A percentile compares a stretch with the other conserved stretches of the same genome.
Evolutionary conservation across 2,797 vertebrate genomes (phyloP).

Genomic region (Helarctos malayanus): DNA sequence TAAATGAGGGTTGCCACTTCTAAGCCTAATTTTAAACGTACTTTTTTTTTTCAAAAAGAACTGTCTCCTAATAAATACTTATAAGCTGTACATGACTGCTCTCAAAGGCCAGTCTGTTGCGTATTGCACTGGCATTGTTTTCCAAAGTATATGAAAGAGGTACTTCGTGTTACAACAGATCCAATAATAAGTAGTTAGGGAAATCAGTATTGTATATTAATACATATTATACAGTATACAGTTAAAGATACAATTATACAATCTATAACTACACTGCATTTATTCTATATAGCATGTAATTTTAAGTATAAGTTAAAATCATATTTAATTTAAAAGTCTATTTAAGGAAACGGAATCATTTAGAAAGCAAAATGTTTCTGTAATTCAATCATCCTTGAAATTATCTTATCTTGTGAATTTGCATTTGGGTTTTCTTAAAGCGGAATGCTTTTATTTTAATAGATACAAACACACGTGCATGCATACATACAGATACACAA

Average conservation of each 20-base stretch:
- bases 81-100: not conserved
- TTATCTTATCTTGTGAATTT: slow-evolving; percentile 66
- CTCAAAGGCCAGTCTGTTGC: slow-evolving; percentile 50
- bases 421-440: slow-evolving; percentile 70
- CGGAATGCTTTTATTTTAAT: slow-evolving; percentile 64
- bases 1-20: slow-evolving; percentile 64
- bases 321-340: slow-evolving; percentile 65
- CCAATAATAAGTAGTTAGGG: slow-evolving; percentile 54
- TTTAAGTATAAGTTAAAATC: slow-evolving; percentile 67
- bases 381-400: slow-evolving; percentile 68
- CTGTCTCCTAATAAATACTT: slow-evolving; percentile 62
- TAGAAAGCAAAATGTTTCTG: slow-evolving; percentile 62
- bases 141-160: not conserved
- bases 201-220: slow-evolving; percentile 29
- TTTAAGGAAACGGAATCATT: slow-evolving; percentile 59
- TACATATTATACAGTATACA: not conserved
- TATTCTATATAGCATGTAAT: slow-evolving; percentile 28
- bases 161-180: slow-evolving; percentile 59
- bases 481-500: not conserved
- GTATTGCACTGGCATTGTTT: slow-evolving; percentile 27
- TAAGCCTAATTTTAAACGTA: slow-evolving; percentile 63
- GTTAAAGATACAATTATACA: slow-evolving; percentile 45
- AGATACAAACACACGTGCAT: not conserved
- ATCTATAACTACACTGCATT: slow-evolving; percentile 38
- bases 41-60: slow-evolving; percentile 30